Evolutionary conservation across 2,113 vertebrate genomes (phyloP).

Genomic region (Macroglossus sobrinus): DNA sequence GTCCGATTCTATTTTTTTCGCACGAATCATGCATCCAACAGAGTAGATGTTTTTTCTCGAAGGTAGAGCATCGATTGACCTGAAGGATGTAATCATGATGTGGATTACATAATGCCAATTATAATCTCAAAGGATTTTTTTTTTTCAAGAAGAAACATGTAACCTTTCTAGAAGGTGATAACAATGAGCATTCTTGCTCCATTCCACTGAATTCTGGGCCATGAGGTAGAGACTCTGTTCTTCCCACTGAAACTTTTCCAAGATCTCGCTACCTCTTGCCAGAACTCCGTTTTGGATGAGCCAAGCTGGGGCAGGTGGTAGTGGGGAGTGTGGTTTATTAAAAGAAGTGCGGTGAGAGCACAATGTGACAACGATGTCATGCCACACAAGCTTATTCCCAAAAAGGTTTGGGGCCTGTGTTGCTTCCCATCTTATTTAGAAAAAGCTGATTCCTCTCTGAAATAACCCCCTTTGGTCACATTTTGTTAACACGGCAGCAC

Average conservation of each 20-base stretch:
- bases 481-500: background rate
- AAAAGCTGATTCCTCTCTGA: background rate
- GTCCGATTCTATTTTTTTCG: background rate
- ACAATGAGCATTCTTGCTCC: background rate
- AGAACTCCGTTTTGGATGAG: background rate
- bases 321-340: background rate
- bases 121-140: background rate
- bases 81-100: background rate
- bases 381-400: background rate
- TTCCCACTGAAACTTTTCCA: background rate
- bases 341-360: background rate
- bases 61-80: background rate
- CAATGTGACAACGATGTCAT: background rate
- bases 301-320: background rate
- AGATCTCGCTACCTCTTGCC: background rate
- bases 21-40: background rate
- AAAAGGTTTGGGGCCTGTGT: background rate
- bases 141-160: background rate
- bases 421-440: background rate
- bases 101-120: background rate
- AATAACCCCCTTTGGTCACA: background rate
- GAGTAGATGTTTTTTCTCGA: background rate
- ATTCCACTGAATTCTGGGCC: background rate
- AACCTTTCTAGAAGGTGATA: background rate
- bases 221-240: background rate